Evolutionary conservation across 2,113 vertebrate species (phyloP).

Genomic region (Sigmodon hispidus): DNA sequence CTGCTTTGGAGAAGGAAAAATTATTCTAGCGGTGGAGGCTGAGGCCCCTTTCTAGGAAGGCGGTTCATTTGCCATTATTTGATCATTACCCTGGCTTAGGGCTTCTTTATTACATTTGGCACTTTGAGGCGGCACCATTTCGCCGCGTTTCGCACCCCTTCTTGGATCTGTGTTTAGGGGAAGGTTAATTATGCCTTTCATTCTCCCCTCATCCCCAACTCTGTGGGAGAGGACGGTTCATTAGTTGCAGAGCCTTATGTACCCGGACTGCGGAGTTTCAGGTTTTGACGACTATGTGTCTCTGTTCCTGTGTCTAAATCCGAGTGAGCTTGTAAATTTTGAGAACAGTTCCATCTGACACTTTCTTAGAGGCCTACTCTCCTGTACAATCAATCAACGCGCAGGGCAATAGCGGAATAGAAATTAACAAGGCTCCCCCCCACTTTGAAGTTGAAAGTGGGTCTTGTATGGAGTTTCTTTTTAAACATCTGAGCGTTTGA

Average conservation of each 20-base stretch:
- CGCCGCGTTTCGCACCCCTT: neutral
- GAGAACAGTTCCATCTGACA: neutral
- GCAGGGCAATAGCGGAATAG: neutral
- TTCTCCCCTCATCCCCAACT: slow-evolving; percentile 2
- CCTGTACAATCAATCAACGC: neutral
- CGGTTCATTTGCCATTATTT: slow-evolving; percentile 77
- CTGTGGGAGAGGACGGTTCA: slow-evolving; percentile 33
- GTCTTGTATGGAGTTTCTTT: slow-evolving; percentile 46
- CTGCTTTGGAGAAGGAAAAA: slow-evolving; percentile 80
- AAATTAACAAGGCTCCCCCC: neutral
- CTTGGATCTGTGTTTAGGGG: slow-evolving; percentile 51
- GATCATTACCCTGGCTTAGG: slow-evolving; percentile 66
- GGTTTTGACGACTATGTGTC: neutral
- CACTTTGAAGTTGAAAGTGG: neutral
- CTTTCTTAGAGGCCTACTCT: neutral
- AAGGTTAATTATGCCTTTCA: slow-evolving; percentile 69
- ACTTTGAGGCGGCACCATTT: slow-evolving; percentile 47
- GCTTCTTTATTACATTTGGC: slow-evolving; percentile 71
- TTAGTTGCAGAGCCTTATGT: slow-evolving; percentile 51
- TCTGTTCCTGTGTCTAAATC: neutral
- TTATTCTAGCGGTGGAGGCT: slow-evolving; percentile 52
- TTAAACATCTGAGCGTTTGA: neutral
- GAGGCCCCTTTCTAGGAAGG: slow-evolving; percentile 70
- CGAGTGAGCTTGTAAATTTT: neutral
- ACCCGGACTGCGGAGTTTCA: neutral